Percentiles rank a stretch among this genome's conserved stretches.
Conservation (phyloP, 1,140 invertebrate genomes). For the Drosophila bifasciata region DNA sequence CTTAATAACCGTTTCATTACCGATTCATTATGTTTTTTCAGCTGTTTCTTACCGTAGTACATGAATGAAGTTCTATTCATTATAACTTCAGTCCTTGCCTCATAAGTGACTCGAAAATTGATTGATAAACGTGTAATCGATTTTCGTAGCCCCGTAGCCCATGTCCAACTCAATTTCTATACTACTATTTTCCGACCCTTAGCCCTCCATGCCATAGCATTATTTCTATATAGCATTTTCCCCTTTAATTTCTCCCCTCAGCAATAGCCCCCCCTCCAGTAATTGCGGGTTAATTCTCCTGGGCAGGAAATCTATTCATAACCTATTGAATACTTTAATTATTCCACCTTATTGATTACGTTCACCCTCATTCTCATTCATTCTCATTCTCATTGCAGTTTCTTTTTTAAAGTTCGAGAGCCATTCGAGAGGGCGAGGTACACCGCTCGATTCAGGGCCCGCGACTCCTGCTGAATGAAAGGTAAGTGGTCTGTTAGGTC, state of each 20-base stretch:
- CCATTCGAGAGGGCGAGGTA: not conserved
- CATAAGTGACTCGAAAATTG: not conserved
- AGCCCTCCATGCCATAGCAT: not conserved
- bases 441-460: no score
- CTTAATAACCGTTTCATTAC: no score
- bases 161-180: no score
- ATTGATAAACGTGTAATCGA: not conserved
- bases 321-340: slow-evolving; percentile 13
- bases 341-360: slow-evolving; percentile 13
- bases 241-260: not conserved
- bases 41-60: no score
- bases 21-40: no score
- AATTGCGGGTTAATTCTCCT: not conserved
- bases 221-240: not conserved
- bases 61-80: no score
- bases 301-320: not conserved
- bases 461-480: slow-evolving; percentile 1
- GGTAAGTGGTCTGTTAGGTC: slow-evolving; percentile 30
- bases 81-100: no score
- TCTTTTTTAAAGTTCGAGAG: slow-evolving; percentile 21
- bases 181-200: not conserved
- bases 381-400: slow-evolving; percentile 36
- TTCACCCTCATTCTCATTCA: slow-evolving; percentile 18
- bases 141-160: no score
- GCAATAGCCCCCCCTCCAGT: not conserved